A percentile compares a stretch with the other conserved stretches of the same genome.
phyloP scores from a whole-genome alignment of 2,113 vertebrate genomes.

The Hepsetus odoe region DNA sequence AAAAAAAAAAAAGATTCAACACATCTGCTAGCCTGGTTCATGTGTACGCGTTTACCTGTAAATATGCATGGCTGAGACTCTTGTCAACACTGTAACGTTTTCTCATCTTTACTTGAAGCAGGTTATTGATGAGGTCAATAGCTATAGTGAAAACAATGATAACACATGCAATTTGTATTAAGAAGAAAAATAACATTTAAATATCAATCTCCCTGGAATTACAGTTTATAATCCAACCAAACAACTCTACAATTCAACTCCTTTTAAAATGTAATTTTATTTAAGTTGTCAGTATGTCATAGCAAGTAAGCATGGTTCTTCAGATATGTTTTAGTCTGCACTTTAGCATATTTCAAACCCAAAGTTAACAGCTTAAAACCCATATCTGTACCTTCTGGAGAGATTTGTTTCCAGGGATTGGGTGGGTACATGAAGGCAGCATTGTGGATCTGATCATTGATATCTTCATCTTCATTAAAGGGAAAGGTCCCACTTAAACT shows the following conservation, averaged over 20 bases:
- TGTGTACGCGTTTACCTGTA: conserved; percentile 79
- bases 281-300: neutral
- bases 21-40: neutral
- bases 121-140: conserved; percentile 91
- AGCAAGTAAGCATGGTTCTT: neutral
- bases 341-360: neutral
- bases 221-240: too few species aligned
- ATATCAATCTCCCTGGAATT: conserved; percentile 19
- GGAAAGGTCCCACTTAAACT: conserved; percentile 92
- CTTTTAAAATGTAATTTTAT: conserved; percentile 15
- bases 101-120: conserved; percentile 93
- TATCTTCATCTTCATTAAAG: conserved; percentile 93
- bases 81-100: conserved; percentile 95
- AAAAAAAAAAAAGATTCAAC: too few species aligned
- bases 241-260: neutral
- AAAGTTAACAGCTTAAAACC: neutral
- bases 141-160: conserved; percentile 67
- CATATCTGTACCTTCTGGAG: conserved; percentile 77
- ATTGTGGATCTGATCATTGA: conserved; percentile 93
- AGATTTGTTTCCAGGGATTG: conserved; percentile 89
- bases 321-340: neutral
- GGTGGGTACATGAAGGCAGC: conserved; percentile 93
- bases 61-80: conserved; percentile 87
- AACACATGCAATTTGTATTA: neutral
- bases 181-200: conserved; percentile 35